Base-by-base conservation (phyloP, 1,140 invertebrate species). In the Brachionus angularis region DNA sequence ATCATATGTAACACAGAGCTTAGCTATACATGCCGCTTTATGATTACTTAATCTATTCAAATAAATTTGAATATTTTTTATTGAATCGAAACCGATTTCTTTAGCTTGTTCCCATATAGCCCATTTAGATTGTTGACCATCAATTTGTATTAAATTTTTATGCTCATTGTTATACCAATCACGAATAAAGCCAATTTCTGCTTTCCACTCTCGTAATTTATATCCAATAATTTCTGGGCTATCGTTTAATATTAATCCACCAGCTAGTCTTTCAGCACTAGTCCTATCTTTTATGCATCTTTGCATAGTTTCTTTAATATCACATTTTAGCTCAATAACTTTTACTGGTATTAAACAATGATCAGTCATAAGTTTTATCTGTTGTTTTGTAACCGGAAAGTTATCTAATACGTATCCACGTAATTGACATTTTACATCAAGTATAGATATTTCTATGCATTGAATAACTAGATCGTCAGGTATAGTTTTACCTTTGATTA, bases 331-430 rank as follows among this genome's bases (percentile, higher is more conserved):
- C 61, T 80, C 77, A 49, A 83, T 73, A 16, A 83, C 76, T 69
- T 78, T 74, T 16, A 78, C 75, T 31, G 81, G 80, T n/a, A 81
- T 81, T 31, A 83, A 80, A 67, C 74, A 75, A 25, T 75, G 62
- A 23, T 79, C 76, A 25, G 76, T 78, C 76, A 83, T 76, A 61
- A 81, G 49, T 5, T 80, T 76, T 16, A 81, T 73, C 50, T 82
- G 80, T 21, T 76, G 73, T 71, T 76, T 78, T 5, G 76, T 80
- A 44, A 76, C 62, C 25, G 81, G 81, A 73, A 74, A 82, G 1
- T 80, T 81, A 76, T 83, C 81, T 42, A 83, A 58, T 14, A 82
- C 77, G 73, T 78, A 81, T 78, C 81, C 81, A 74, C 79, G 71
- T 5, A 77, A 80, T 53, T 79, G 76, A 74, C 78, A 80, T 42